Evolutionary conservation across 1,140 invertebrate species (phyloP).

Genomic region (Drosophila kohkoa): DNA sequence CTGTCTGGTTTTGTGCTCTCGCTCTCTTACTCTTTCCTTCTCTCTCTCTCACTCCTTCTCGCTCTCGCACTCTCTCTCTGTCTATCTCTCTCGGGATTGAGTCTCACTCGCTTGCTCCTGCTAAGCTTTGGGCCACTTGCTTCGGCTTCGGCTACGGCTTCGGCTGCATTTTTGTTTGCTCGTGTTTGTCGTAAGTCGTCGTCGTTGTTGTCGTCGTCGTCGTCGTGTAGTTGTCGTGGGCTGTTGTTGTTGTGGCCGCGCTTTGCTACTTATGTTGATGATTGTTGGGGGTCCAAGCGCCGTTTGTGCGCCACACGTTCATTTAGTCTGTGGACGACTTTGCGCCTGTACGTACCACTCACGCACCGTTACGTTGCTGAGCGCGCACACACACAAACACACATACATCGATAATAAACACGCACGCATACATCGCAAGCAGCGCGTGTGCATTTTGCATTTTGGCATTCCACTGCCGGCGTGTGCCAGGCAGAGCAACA

Average conservation of each 20-base stretch:
- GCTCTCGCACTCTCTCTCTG: slow-evolving; percentile 29
- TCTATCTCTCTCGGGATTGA: slow-evolving; percentile 31
- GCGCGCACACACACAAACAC: slow-evolving; percentile 35
- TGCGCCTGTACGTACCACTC: slow-evolving; percentile 78
- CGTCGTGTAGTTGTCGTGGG: slow-evolving; percentile 47
- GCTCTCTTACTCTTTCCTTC: slow-evolving; percentile 17
- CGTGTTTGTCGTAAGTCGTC: slow-evolving; percentile 71
- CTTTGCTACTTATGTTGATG: slow-evolving; percentile 78
- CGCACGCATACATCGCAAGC: slow-evolving; percentile 11
- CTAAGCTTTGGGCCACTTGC: slow-evolving; percentile 50
- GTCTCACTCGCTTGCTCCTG: slow-evolving; percentile 68
- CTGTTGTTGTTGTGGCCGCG: slow-evolving; percentile 58
- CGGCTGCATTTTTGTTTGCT: slow-evolving; percentile 68
- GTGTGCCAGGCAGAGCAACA: slow-evolving; percentile 56
- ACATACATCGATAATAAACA: slow-evolving; percentile 1
- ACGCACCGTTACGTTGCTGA: slow-evolving; percentile 48
- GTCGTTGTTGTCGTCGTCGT: slow-evolving; percentile 41
- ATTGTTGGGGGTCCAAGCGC: slow-evolving; percentile 81
- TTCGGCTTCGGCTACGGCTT: slow-evolving; percentile 59
- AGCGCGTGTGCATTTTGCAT: slow-evolving; percentile 53
- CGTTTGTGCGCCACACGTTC: slow-evolving; percentile 81
- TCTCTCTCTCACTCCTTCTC: slow-evolving; percentile 18
- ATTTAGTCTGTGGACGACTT: slow-evolving; percentile 78
- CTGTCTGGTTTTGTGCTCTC: slow-evolving; percentile 46
- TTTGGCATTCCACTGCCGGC: slow-evolving; percentile 66